Evolutionary conservation across 2,797 vertebrate species (phyloP).

Genomic region (Rhynchotus rufescens): DNA sequence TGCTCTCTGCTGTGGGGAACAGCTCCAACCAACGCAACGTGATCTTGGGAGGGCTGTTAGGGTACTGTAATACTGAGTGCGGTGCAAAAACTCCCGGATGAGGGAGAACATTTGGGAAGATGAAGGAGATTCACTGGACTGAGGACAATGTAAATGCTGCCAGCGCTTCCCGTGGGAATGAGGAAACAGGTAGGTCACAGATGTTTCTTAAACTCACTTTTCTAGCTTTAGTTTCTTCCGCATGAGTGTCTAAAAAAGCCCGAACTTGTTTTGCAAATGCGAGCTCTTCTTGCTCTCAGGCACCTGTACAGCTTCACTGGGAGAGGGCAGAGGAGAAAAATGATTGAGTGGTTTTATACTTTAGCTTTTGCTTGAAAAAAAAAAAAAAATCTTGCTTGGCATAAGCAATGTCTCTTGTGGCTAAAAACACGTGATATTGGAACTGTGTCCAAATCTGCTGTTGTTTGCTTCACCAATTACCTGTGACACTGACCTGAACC

Average conservation of each 20-base stretch:
- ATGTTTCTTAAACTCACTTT: not conserved
- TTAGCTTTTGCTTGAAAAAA: slow-evolving; percentile 23
- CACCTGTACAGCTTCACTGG: not conserved
- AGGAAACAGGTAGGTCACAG: not conserved
- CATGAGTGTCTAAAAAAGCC: not conserved
- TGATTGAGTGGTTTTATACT: not conserved
- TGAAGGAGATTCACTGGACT: not conserved
- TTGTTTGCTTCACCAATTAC: slow-evolving; percentile 9
- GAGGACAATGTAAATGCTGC: not conserved
- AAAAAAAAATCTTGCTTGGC: slow-evolving; percentile 15
- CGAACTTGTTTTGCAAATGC: not conserved
- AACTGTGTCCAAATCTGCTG: not conserved
- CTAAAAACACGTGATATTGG: not conserved
- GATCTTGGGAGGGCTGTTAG: not conserved
- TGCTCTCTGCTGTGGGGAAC: not conserved
- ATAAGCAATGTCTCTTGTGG: not conserved
- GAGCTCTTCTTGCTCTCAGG: not conserved
- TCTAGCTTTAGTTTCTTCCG: not conserved
- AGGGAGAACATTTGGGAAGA: not conserved
- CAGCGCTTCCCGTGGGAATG: not conserved
- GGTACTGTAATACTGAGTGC: not conserved
- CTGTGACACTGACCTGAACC: slow-evolving; percentile 42
- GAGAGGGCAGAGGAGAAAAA: not conserved
- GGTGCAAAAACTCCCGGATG: not conserved
- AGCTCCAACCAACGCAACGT: not conserved